These are phyloP conservation scores for Ectropis grisescens DNA, from an alignment of 1,140 invertebrate genomes.

Conservation along the genomic window DNA sequence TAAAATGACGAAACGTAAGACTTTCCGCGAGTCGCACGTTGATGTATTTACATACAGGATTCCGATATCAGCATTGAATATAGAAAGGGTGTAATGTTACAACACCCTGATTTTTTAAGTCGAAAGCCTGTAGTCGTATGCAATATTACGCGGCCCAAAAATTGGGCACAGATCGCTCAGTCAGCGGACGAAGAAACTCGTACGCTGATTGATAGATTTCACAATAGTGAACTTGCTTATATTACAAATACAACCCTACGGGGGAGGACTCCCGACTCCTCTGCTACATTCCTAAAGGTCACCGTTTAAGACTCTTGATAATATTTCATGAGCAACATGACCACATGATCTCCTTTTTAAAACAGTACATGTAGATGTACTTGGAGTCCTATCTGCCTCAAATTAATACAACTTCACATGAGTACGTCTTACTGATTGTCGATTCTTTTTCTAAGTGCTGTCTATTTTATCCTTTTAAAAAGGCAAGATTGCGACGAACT, in stretches of 20 bases:
- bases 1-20: slow-evolving; percentile 24
- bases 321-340: slow-evolving; percentile 22
- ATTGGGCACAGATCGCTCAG: neutral
- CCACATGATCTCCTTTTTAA: slow-evolving; percentile 8
- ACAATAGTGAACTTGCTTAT: neutral
- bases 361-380: slow-evolving; percentile 13
- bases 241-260: slow-evolving; percentile 3
- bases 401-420: slow-evolving; percentile 3
- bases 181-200: neutral
- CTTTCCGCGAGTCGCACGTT: slow-evolving; percentile 22
- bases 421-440: slow-evolving; percentile 13
- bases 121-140: slow-evolving; percentile 9
- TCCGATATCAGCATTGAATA: slow-evolving; percentile 38
- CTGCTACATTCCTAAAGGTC: slow-evolving; percentile 10
- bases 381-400: slow-evolving; percentile 14
- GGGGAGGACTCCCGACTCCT: slow-evolving; percentile 3
- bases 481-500: slow-evolving; percentile 7
- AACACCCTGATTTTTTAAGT: slow-evolving; percentile 32
- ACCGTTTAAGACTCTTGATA: slow-evolving; percentile 11
- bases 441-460: slow-evolving; percentile 12
- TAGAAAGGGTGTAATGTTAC: slow-evolving; percentile 19
- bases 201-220: neutral
- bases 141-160: neutral
- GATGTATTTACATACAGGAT: slow-evolving; percentile 37
- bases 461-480: slow-evolving; percentile 7